Evolutionary conservation across 2,888 invertebrate genomes (phyloP).

Genomic region (Polydrusus pterygomalis): DNA sequence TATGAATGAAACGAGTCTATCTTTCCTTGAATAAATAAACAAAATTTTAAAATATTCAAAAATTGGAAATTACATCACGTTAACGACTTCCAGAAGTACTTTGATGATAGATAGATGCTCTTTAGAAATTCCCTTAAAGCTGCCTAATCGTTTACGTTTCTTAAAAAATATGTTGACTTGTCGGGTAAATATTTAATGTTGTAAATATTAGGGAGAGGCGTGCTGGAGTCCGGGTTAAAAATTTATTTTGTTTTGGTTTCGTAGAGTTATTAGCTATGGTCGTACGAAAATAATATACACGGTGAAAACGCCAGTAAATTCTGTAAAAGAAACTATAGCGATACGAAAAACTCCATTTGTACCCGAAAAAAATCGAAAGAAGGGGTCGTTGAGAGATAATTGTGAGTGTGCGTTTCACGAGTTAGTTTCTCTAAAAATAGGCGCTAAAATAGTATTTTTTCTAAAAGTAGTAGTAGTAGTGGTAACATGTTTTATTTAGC

Average conservation of each 20-base stretch:
- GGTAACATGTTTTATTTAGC: no score
- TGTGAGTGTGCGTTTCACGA: no score
- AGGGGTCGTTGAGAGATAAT: no score
- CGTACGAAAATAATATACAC: conserved; percentile 13
- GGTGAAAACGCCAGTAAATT: no score
- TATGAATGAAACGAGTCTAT: no score
- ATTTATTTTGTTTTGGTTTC: conserved; percentile 47
- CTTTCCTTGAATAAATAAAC: no score
- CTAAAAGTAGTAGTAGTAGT: no score
- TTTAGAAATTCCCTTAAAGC: conserved; percentile 7
- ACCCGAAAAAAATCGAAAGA: no score
- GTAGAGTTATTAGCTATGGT: conserved; percentile 39
- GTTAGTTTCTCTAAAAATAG: no score
- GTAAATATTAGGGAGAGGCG: conserved; percentile 42
- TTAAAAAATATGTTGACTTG: conserved; percentile 48
- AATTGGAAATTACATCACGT: conserved; percentile 10
- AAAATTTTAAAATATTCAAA: background rate
- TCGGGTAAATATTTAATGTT: conserved; percentile 51
- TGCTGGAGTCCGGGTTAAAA: background rate
- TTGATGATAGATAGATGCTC: conserved; percentile 39
- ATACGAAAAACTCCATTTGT: no score
- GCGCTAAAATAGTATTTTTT: no score
- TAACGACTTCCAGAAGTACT: conserved; percentile 41
- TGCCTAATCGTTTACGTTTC: conserved; percentile 48
- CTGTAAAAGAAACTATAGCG: no score